These are phyloP conservation scores for Lithophane leautieri DNA, from an alignment of 2,888 invertebrate genomes.

Conservation along the genomic window DNA sequence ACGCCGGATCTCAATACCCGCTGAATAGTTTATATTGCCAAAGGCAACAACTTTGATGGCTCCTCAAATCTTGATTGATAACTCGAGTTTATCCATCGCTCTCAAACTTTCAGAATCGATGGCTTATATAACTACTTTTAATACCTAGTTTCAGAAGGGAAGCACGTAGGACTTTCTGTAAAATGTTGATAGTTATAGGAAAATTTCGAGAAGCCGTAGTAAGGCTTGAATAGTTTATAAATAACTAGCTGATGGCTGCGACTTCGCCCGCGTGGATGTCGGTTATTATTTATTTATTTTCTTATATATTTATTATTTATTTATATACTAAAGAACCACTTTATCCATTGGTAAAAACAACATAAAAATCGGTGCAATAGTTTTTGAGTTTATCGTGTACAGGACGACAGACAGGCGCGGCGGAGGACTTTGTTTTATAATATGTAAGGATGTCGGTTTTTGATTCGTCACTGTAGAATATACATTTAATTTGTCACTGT, in stretches of 20 bases:
- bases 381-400: no score
- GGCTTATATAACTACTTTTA: conserved; percentile 43
- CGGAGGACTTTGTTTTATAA: no score
- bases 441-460: no score
- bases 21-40: conserved; percentile 34
- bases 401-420: no score
- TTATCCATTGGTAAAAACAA: no score
- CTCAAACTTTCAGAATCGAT: conserved; percentile 47
- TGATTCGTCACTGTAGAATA: no score
- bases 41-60: conserved; percentile 47
- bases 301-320: no score
- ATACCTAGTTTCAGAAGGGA: conserved; percentile 10
- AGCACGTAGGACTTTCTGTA: conserved; percentile 15
- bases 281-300: no score
- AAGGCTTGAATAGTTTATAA: not conserved
- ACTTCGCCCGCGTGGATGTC: no score
- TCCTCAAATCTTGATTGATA: conserved; percentile 56
- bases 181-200: not conserved
- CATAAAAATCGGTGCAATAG: no score
- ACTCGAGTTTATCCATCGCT: conserved; percentile 45
- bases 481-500: not conserved
- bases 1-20: conserved; percentile 14
- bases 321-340: no score
- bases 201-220: conserved; percentile 1
- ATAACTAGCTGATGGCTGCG: no score